Conservation (phyloP, 2,113 vertebrate species). For the Phylloscopus trochiloides region DNA sequence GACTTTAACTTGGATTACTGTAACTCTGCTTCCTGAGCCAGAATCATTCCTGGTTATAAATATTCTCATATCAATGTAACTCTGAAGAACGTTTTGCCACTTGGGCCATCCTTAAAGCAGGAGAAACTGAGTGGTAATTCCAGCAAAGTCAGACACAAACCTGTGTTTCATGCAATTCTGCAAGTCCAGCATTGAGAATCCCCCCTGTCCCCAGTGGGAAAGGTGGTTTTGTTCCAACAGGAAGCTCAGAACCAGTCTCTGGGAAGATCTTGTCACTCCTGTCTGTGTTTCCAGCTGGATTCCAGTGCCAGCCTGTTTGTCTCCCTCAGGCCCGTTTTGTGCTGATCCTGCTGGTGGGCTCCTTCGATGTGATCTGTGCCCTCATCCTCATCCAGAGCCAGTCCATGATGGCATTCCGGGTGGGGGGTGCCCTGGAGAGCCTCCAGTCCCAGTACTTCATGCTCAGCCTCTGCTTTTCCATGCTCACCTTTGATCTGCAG, state of each 20-base stretch:
- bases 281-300: not conserved
- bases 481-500: constrained; percentile 88
- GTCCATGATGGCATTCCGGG: constrained; percentile 86
- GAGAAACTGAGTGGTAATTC: not conserved
- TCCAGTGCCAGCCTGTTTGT: not conserved
- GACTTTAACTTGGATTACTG: not conserved
- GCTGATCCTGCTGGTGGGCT: constrained; percentile 75
- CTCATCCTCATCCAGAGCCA: constrained; percentile 73
- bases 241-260: not conserved
- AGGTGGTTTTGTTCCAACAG: not conserved
- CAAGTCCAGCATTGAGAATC: not conserved
- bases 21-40: not conserved
- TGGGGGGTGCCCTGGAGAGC: constrained; percentile 82
- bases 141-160: not conserved
- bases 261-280: not conserved
- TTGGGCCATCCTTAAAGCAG: not conserved
- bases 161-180: not conserved
- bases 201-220: not conserved
- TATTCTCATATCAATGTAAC: not conserved
- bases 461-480: constrained; percentile 84
- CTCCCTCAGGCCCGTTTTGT: constrained; percentile 75
- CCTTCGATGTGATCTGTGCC: constrained; percentile 75
- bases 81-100: accelerated
- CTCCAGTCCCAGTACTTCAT: constrained; percentile 82
- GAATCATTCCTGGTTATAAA: not conserved